Evolutionary conservation across 2,797 vertebrate genomes (phyloP).

Genomic region (Gorsachius magnificus): DNA sequence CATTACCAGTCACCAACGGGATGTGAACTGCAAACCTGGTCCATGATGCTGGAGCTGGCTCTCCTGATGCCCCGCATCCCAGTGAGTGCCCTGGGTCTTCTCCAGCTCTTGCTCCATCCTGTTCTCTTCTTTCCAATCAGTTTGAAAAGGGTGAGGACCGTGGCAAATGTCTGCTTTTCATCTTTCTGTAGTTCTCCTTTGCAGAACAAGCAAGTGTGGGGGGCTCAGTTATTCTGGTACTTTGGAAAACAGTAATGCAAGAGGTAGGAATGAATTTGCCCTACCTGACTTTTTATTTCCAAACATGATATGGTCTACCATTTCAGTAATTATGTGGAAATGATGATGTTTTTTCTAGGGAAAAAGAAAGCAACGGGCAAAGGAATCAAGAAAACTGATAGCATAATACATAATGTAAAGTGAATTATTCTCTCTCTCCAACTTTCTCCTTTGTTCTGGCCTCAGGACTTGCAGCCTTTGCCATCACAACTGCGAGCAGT

Average conservation of each 20-base stretch:
- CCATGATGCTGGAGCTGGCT: rapidly evolving
- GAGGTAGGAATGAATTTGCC: not conserved
- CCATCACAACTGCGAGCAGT: rapidly evolving
- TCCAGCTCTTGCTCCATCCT: not conserved
- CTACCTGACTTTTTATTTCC: not conserved
- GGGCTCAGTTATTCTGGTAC: not conserved
- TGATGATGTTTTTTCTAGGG: not conserved
- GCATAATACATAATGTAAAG: not conserved
- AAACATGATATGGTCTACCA: not conserved
- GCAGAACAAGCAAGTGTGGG: not conserved
- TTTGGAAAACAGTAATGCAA: not conserved
- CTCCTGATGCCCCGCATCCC: not conserved
- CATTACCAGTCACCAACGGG: rapidly evolving
- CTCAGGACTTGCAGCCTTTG: not conserved
- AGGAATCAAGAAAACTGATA: not conserved
- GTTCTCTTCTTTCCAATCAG: not conserved
- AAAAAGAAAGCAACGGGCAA: not conserved
- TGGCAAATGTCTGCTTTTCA: not conserved
- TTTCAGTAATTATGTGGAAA: not conserved
- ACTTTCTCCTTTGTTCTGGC: not conserved
- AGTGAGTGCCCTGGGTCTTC: not conserved
- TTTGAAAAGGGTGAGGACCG: not conserved
- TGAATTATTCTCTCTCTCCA: not conserved
- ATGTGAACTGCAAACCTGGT: rapidly evolving
- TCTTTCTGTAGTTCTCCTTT: not conserved